Percentiles rank a stretch among this genome's conserved stretches.
These are phyloP conservation scores for Plagodis pulveraria DNA, from an alignment of 2,888 invertebrate species.

Conservation along the genomic window DNA sequence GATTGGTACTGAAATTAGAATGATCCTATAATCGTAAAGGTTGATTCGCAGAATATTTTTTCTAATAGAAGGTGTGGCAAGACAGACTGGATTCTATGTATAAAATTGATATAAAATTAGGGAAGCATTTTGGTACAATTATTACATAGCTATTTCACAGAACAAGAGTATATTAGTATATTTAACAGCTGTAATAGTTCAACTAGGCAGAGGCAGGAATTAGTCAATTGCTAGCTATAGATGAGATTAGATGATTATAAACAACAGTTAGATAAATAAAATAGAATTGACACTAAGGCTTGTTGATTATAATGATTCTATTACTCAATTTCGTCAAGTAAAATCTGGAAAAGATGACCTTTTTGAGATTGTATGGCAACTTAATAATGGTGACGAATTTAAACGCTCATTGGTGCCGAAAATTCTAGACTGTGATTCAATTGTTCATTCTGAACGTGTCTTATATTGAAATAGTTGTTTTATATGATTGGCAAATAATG, in stretches of 20 bases:
- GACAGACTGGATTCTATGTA: slow-evolving; percentile 66
- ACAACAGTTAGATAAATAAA: slow-evolving; percentile 58
- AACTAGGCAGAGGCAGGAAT: slow-evolving; percentile 74
- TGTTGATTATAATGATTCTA: slow-evolving; percentile 54
- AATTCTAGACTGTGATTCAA: slow-evolving; percentile 84
- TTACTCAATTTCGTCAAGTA: slow-evolving; percentile 59
- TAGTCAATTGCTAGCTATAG: slow-evolving; percentile 85
- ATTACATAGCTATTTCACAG: slow-evolving; percentile 71
- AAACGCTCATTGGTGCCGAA: slow-evolving; percentile 84
- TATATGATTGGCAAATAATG: slow-evolving; percentile 76
- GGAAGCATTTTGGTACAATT: slow-evolving; percentile 73
- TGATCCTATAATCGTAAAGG: slow-evolving; percentile 63
- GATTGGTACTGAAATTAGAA: slow-evolving; percentile 78
- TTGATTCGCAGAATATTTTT: slow-evolving; percentile 77
- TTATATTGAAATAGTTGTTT: slow-evolving; percentile 84
- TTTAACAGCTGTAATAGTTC: slow-evolving; percentile 74
- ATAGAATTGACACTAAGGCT: slow-evolving; percentile 73
- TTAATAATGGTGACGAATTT: slow-evolving; percentile 78
- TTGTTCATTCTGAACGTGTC: slow-evolving; percentile 84
- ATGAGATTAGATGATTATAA: slow-evolving; percentile 66
- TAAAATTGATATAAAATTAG: slow-evolving; percentile 57
- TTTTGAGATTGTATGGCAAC: slow-evolving; percentile 58
- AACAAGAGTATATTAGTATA: slow-evolving; percentile 66
- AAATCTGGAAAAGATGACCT: slow-evolving; percentile 58
- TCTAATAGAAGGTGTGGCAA: slow-evolving; percentile 69